Evolutionary conservation across 2,113 vertebrate species (phyloP), one percentile per base, ranked within the genome.

Genomic region (Phycodurus eques): DNA sequence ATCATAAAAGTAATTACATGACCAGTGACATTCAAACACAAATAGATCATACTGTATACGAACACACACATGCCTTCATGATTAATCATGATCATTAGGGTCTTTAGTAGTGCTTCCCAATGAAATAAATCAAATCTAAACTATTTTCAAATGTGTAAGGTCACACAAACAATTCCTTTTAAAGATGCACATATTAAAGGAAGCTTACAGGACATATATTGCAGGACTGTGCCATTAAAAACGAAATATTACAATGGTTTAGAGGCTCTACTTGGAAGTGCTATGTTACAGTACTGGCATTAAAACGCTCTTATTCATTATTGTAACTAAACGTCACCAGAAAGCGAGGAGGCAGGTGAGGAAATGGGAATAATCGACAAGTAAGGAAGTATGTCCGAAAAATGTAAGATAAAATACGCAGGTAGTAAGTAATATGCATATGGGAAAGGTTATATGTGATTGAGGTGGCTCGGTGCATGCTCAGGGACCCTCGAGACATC

Each of bases 11-110:
- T 5, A 51, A 14, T 68, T 44, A 72, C 63, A 65, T 68, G 12
- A 47, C 10, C 27, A 33, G 31, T 39, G 47, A 78, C 71, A 80
- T 82, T 76, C 56, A 82, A 53, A 79, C 79, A 81, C 66, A 84
- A 83, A 75, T 66, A 88, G 76, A 71, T 80, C 64, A 68, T 81
- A 62, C 72, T 39, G 35, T 39, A 39, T 39, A 39, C 35, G 2
- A 39, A 80, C 72, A 76, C 79, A 81, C 54, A 71, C 90, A 90
- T 90, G 89, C 86, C 79, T 78, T 80, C 70, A 53, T 79, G 54
- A 59, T 70, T 75, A 81, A 74, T 83, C 60, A 59, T 76, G 67
- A 63, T 65, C 61, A 62, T 67, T 76, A 80, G 79, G 80, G 74
- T 63, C 59, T 60, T 61, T 71, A 80, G 69, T 70, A 77, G 85